Base-by-base conservation (phyloP, 2,888 invertebrate species). In the Sycophila texana region DNA sequence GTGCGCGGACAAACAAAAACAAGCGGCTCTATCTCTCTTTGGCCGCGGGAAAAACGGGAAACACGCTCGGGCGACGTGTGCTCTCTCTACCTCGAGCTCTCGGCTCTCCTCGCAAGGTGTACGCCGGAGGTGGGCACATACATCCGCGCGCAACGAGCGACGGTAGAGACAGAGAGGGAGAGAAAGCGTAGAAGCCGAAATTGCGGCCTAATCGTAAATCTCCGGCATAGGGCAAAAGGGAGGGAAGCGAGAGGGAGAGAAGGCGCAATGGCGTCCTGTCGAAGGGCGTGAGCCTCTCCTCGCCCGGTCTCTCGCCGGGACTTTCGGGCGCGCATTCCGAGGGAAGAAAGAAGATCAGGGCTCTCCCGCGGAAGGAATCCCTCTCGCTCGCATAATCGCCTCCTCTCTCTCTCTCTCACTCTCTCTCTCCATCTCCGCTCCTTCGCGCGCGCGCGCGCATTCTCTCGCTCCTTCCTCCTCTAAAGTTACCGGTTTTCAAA, bases 351-450 rank as follows among this genome's bases (percentile, higher is more conserved):
- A 77, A 77, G 79, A 81, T 73, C 79, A 72, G 76, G 76, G 72
- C 66, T 47, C 82, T 83, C 81, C 77, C 53, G 80, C 82, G 83
- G 81, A 83, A 83, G 82, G 81, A 83, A 84, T 83, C 81, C 80
- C 73, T 63, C 76, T 77, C 39, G 39, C 58, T 81, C 79, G 66
- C 75, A 65, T 74, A 81, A 73, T 77, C 73, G 78, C 74, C 61
- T 72, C 18, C 67, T 55, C 49, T 20, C 63, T 74, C 57, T 65
- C 30, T 65, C 63, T 60, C 53, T 68, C 20, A n/a, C n/a, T n/a
- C 67, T 55, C 49, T 20, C 63, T 74, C 57, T 65, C 30, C 67
- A 63, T 60, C 53, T 68, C 20, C 20, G 63, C 5, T 57, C 22
- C 51, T 47, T 51, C 51, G 51, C 60, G 63, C 70, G 65, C 55